These are phyloP conservation scores for Aphidius colemani DNA, from an alignment of 2,888 invertebrate genomes.

Conservation along the genomic window DNA sequence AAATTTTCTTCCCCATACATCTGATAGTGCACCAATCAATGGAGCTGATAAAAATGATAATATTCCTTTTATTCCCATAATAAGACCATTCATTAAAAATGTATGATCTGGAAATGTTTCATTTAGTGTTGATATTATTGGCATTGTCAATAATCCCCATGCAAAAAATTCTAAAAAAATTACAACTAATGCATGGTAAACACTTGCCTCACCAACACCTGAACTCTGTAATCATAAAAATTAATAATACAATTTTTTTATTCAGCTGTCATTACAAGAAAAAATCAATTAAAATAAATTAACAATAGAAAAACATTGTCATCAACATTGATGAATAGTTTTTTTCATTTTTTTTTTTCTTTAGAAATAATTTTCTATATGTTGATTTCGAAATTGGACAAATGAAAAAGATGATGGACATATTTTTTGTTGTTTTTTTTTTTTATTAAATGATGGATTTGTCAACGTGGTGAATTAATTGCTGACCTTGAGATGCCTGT, in stretches of 20 bases:
- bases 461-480: conserved; percentile 12
- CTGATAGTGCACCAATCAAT: conserved; percentile 94
- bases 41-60: conserved; percentile 97
- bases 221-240: conserved; percentile 68
- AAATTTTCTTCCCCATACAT: conserved; percentile 98
- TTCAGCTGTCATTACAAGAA: no score
- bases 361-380: no score
- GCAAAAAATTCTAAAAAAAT: conserved; percentile 99
- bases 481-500: conserved; percentile 59
- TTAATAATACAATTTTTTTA: conserved; percentile 9
- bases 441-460: not conserved
- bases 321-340: not conserved
- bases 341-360: no score
- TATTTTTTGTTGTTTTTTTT: not conserved
- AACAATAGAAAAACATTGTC: conserved; percentile 7
- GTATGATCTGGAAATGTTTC: conserved; percentile 98
- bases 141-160: conserved; percentile 98
- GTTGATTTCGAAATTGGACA: no score
- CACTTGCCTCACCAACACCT: conserved; percentile 92
- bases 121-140: conserved; percentile 91
- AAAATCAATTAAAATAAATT: conserved; percentile 6
- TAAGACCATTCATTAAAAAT: conserved; percentile 98
- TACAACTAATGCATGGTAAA: conserved; percentile 98
- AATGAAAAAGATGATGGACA: no score
- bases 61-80: conserved; percentile 98